phyloP scores from a whole-genome alignment of 2,888 invertebrate species.

The Scrobipalpa costella region DNA sequence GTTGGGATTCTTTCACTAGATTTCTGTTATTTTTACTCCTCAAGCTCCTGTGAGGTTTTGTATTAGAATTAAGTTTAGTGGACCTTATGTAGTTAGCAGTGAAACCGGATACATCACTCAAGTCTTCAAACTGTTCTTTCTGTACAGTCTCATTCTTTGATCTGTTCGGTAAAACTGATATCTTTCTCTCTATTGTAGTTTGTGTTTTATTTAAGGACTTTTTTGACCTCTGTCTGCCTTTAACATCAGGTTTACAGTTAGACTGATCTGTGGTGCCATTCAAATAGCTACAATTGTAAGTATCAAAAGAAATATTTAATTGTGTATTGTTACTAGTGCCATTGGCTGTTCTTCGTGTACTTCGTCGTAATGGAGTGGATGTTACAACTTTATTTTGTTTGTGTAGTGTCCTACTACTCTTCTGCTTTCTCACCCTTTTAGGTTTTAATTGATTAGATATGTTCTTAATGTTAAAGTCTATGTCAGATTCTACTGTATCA shows the following conservation, averaged over 20 bases:
- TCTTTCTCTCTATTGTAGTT: constrained; percentile 40
- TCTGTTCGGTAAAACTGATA: constrained; percentile 39
- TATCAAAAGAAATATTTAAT: constrained; percentile 2
- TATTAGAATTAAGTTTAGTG: constrained; percentile 60
- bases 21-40: constrained; percentile 56
- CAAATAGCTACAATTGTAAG: background rate
- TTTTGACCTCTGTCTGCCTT: constrained; percentile 35
- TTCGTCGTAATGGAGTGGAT: constrained; percentile 63
- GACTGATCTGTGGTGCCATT: constrained; percentile 8
- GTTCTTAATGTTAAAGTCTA: constrained; percentile 68
- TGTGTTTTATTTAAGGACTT: constrained; percentile 36
- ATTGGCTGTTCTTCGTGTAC: constrained; percentile 58
- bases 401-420: constrained; percentile 46
- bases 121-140: constrained; percentile 68
- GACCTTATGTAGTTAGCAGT: constrained; percentile 76
- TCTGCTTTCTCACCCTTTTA: constrained; percentile 54
- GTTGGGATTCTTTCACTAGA: constrained; percentile 54
- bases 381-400: constrained; percentile 64
- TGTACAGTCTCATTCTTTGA: constrained; percentile 31
- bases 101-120: constrained; percentile 75
- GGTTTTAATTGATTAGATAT: constrained; percentile 52
- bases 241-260: constrained; percentile 36
- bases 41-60: constrained; percentile 58
- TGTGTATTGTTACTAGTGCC: constrained; percentile 29
- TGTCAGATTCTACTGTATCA: constrained; percentile 55